Base-by-base conservation (phyloP, 1,140 invertebrate genomes). In the Anoplophora glabripennis region DNA sequence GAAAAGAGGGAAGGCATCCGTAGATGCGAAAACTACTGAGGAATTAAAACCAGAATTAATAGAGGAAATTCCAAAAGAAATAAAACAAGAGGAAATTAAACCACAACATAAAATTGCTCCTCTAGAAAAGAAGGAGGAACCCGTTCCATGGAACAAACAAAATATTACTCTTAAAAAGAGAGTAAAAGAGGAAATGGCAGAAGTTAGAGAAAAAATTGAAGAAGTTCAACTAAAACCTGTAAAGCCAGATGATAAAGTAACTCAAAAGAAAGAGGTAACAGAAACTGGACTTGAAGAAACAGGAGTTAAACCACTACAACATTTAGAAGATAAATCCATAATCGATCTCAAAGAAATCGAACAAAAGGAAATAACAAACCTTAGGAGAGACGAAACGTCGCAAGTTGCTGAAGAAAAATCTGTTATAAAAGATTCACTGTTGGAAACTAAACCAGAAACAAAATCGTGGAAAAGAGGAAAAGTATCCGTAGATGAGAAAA, bases 11-110 rank as follows among this genome's bases (percentile, higher is more conserved):
- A 28, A 28, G 5, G 3, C 2, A 5, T 5, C 21, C 21, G 21
- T 28, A 28, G 66, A 79, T 68, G 75, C 77, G 35, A 34, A 48
- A 42, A 14, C 44, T 53, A 14, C 60, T 68, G 21, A 18, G 28
- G 8, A n/a, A 49, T 17, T 33, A 14, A 51, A 73, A 65, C 0
- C 21, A 35, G 36, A 37, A 70, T 71, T 7, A 71, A 52, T 9
- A 65, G 3, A 35, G 55, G 55, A 67, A 37, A 42, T 54, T 37
- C 10, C 40, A 41, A 48, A 53, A n/a, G 52, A 57, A 54, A 8
- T 15, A 11, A 11, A 8, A 15, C n/a, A 28, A 51, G 70, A 76
- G 70, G 70, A 74, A 47, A 66, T 74, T 61, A 77, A 80, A 62
- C 42, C 10, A 18, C 14, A 45, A 45, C 72, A 71, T 58, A 34